phyloP scores from a whole-genome alignment of 1,140 invertebrate genomes.

The Hycleus phaleratus region DNA sequence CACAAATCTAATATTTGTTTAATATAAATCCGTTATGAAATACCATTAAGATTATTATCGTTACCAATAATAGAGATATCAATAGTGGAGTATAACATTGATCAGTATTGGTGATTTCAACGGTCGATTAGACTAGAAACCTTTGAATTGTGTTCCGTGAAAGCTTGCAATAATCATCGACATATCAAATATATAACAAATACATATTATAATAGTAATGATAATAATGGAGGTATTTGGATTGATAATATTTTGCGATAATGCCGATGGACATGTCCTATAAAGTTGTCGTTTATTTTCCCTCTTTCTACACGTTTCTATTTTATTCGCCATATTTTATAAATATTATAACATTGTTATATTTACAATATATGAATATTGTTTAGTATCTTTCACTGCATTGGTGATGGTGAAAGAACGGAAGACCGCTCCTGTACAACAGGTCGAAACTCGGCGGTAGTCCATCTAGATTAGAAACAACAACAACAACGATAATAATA shows the following conservation, averaged over 20 bases:
- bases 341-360: not conserved
- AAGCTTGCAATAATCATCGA: no score
- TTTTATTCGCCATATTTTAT: no score
- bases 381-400: conserved; percentile 1
- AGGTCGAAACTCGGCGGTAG: conserved; percentile 16
- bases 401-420: conserved; percentile 6
- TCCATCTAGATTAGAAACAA: not conserved
- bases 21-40: not conserved
- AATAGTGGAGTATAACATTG: conserved; percentile 3
- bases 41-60: not conserved
- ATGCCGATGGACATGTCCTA: not conserved
- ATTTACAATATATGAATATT: conserved; percentile 4
- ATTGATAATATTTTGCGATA: conserved; percentile 6
- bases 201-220: no score
- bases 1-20: no score
- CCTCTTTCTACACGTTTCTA: no score
- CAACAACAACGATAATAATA: no score
- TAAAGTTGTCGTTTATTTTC: conserved; percentile 4
- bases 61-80: conserved; percentile 9
- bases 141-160: not conserved
- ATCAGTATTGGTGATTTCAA: not conserved
- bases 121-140: conserved; percentile 3
- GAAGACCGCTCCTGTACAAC: conserved; percentile 13
- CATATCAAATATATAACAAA: no score
- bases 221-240: not conserved